phyloP scores from a whole-genome alignment of 2,888 invertebrate genomes.

The Lottia scabra region DNA sequence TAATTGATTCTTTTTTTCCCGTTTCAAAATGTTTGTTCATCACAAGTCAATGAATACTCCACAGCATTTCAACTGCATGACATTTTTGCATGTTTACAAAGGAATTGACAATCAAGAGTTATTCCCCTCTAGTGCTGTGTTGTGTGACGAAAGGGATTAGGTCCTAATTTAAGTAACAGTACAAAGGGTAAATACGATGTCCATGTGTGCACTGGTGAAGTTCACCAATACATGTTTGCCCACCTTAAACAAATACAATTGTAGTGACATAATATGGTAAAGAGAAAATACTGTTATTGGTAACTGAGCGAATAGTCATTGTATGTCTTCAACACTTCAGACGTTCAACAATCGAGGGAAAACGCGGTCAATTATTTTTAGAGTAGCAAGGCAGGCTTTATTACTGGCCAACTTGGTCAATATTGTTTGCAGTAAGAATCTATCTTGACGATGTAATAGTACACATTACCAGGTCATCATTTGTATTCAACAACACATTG shows the following conservation, averaged over 20 bases:
- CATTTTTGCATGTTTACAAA: conserved; percentile 5
- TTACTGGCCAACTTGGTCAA: neutral
- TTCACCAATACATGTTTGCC: conserved; percentile 2
- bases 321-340: neutral
- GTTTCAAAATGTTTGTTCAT: too few species aligned
- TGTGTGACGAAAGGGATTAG: conserved; percentile 11
- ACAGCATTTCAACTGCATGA: neutral
- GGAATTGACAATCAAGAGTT: conserved; percentile 2
- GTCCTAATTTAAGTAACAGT: conserved; percentile 17
- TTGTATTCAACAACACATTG: neutral
- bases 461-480: neutral
- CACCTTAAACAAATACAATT: neutral
- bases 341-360: neutral
- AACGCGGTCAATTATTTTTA: conserved; percentile 2
- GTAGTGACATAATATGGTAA: neutral
- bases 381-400: neutral
- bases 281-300: too few species aligned
- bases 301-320: neutral
- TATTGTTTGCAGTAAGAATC: neutral
- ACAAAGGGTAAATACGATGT: conserved; percentile 17
- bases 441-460: neutral
- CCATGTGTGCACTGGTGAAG: conserved; percentile 5
- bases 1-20: too few species aligned
- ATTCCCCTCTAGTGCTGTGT: neutral
- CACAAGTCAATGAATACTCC: too few species aligned